A percentile compares a stretch with the other conserved stretches of the same genome.
Conservation (phyloP, 2,888 invertebrate species). For the Noctua comes region DNA sequence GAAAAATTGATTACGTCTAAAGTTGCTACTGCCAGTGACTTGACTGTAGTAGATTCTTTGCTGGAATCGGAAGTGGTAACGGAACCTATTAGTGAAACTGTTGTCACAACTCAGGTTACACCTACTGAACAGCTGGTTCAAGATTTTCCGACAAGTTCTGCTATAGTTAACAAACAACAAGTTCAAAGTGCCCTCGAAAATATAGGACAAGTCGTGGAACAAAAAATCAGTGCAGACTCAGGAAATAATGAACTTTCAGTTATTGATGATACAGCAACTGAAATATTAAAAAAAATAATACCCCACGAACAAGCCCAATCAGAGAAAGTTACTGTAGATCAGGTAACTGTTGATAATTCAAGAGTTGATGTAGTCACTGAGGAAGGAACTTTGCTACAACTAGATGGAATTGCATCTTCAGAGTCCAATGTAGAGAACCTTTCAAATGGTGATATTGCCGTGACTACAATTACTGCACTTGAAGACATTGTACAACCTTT, state of each 20-base stretch:
- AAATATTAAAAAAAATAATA: not conserved
- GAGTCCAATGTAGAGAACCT: not conserved
- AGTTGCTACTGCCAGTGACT: not conserved
- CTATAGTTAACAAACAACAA: not conserved
- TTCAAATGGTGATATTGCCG: not conserved
- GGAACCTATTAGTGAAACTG: not conserved
- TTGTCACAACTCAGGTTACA: not conserved
- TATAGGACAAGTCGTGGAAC: not conserved
- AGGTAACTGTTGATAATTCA: not conserved
- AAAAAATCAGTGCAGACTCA: not conserved
- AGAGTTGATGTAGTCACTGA: not conserved
- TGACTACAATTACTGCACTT: not conserved
- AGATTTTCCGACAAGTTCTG: not conserved
- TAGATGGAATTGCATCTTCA: not conserved
- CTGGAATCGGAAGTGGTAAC: not conserved
- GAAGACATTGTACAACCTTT: constrained; percentile 12
- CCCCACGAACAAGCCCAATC: not conserved
- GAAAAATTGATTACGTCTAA: not conserved
- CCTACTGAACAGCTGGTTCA: not conserved
- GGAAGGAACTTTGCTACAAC: not conserved
- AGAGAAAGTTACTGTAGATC: not conserved
- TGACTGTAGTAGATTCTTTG: not conserved
- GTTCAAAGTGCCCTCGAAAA: not conserved
- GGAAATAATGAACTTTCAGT: not conserved
- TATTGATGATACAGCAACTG: not conserved